A percentile compares a stretch with the other conserved stretches of the same genome.
phyloP scores from a whole-genome alignment of 2,113 vertebrate species.

The Numenius arquata region DNA sequence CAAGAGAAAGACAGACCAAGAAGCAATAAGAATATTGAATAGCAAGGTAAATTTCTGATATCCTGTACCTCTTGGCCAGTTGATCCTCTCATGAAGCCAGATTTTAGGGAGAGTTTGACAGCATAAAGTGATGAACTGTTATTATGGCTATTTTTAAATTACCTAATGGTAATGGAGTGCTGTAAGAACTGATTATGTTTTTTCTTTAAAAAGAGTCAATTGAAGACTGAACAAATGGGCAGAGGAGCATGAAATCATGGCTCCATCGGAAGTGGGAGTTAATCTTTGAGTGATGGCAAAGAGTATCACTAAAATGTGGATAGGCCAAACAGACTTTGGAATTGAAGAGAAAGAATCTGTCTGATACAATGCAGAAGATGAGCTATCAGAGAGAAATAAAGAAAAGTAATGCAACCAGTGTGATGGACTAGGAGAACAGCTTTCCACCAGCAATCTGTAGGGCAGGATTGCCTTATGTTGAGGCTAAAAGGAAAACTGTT shows the following conservation, averaged over 20 bases:
- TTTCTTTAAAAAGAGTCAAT: not conserved
- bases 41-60: not conserved
- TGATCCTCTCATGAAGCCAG: not conserved
- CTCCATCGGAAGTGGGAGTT: not conserved
- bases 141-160: conserved; percentile 4
- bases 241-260: not conserved
- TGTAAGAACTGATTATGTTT: not conserved
- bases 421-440: not conserved
- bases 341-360: not conserved
- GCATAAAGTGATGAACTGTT: not conserved
- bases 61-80: not conserved
- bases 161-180: not conserved
- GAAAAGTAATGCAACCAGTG: not conserved
- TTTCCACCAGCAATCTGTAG: not conserved
- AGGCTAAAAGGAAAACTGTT: not conserved
- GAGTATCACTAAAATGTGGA: not conserved
- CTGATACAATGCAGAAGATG: not conserved
- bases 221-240: not conserved
- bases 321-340: not conserved
- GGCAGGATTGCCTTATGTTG: not conserved
- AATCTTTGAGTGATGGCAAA: not conserved
- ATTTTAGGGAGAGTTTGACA: not conserved
- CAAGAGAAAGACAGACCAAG: not conserved
- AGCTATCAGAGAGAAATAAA: not conserved
- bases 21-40: not conserved